phyloP scores from a whole-genome alignment of 2,888 invertebrate genomes.

The Plagodis pulveraria region DNA sequence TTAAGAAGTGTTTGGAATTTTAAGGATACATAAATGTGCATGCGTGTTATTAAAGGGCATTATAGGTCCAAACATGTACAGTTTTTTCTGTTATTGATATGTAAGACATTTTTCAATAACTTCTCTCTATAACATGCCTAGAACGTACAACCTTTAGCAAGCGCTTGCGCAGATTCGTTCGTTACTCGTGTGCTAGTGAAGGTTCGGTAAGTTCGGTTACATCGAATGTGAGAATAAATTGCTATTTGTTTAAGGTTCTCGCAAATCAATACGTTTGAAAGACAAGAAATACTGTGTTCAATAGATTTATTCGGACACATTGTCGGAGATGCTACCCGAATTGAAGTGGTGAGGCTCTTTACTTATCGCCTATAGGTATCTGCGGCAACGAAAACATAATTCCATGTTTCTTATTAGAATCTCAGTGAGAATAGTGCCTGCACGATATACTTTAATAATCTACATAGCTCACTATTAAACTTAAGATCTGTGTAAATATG shows the following conservation, averaged over 20 bases:
- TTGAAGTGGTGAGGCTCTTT: slow-evolving; percentile 1
- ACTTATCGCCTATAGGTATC: slow-evolving; percentile 9
- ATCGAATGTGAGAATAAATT: background rate
- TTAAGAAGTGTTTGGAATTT: slow-evolving; percentile 1
- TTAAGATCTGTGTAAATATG: slow-evolving; percentile 21
- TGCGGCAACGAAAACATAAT: slow-evolving; percentile 28
- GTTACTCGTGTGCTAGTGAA: too few relatives aligned
- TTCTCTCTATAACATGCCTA: background rate
- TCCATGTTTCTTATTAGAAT: slow-evolving; percentile 41
- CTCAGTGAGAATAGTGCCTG: slow-evolving; percentile 66
- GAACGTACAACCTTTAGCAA: too few relatives aligned
- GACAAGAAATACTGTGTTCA: slow-evolving; percentile 24
- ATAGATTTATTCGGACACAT: slow-evolving; percentile 17
- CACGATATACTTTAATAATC: slow-evolving; percentile 40
- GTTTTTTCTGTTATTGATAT: background rate
- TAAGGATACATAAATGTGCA: background rate
- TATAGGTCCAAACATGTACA: background rate
- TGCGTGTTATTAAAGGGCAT: background rate
- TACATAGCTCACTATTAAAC: slow-evolving; percentile 39
- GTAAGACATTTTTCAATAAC: background rate
- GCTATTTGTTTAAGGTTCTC: background rate
- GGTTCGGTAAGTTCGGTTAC: too few relatives aligned
- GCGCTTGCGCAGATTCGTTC: too few relatives aligned
- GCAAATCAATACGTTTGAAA: slow-evolving; percentile 7
- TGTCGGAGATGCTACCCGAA: background rate